These are phyloP conservation scores for Burhinus bistriatus DNA, from an alignment of 2,113 vertebrate species.

Conservation along the genomic window DNA sequence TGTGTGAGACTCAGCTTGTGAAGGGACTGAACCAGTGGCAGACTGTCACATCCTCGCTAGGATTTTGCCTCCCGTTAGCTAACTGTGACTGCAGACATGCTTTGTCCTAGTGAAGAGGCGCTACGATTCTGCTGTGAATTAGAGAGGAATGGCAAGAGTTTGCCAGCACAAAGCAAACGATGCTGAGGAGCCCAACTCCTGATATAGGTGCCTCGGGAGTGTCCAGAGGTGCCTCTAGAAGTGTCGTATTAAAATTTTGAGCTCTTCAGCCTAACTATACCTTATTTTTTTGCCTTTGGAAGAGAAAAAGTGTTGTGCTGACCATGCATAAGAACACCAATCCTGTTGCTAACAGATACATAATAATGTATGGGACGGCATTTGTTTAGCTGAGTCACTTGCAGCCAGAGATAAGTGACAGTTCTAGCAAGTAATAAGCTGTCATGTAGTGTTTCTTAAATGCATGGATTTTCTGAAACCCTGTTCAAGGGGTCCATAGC, in stretches of 20 bases:
- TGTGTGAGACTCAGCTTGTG: background rate
- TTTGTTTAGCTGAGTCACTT: conserved; percentile 60
- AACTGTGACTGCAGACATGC: background rate
- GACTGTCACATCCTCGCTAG: background rate
- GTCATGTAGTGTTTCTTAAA: conserved; percentile 53
- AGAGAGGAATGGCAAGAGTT: background rate
- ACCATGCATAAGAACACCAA: background rate
- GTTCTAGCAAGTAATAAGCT: conserved; percentile 49
- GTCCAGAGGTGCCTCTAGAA: background rate
- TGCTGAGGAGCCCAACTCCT: background rate
- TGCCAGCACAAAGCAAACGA: background rate
- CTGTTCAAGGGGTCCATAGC: conserved; percentile 5
- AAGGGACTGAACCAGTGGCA: background rate
- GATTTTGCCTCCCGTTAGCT: background rate
- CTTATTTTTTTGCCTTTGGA: background rate
- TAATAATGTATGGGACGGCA: background rate
- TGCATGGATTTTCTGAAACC: conserved; percentile 51
- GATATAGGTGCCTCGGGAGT: background rate
- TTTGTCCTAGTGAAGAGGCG: background rate
- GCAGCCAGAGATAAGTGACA: conserved; percentile 33
- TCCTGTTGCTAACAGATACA: background rate
- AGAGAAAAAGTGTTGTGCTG: background rate
- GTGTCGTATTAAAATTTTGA: background rate
- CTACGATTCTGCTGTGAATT: background rate
- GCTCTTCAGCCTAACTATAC: background rate